Evolutionary conservation across 2,113 vertebrate genomes (phyloP), one percentile per base, ranked within the genome.

Genomic region (Embiotoca jacksoni): DNA sequence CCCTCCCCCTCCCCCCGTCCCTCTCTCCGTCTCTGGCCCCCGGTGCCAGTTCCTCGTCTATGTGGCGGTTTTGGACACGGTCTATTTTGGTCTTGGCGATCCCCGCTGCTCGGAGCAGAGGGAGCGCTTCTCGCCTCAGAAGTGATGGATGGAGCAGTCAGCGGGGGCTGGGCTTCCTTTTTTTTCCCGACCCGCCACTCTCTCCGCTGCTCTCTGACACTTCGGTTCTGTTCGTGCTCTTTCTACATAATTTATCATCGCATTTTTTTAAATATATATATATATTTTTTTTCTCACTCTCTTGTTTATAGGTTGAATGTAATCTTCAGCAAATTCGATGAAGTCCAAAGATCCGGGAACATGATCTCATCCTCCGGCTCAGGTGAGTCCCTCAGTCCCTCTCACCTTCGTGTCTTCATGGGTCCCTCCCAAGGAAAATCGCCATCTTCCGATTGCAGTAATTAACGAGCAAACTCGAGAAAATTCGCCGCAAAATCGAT

Each of bases 281-380:
- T 9, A 7, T 7, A 60, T 14, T 58, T 32, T 37, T 3, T 54
- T 11, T 59, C 14, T 55, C 4, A 62, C 14, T 39, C 0, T 41
- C 11, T 1, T 1, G n/a, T 23, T 53, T 46, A 7, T 80, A 99
- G 98, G 87, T 95, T 99, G 95, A 99, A 99, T 96, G 97, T 99
- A 87, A 99, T 99, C 94, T 99, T 99, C 93, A 96, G 95, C 79
- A 98, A 96, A 94, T 99, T 99, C 0, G 98, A 99, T 82, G 98
- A 99, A 90, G 98, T 99, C 86, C 98, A 99, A 92, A 97, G 96
- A 94, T 97, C 97, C 31, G 98, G 98, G 85, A 97, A 96, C 92
- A 99, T 99, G 98, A 96, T 98, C 70, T 95, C 95, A 11, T 96
- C 96, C 68, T 94, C 97, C 35, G 89, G 93, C 86, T 94, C 94